phyloP scores from a whole-genome alignment of 2,113 vertebrate species.

The Solenodon paradoxus region DNA sequence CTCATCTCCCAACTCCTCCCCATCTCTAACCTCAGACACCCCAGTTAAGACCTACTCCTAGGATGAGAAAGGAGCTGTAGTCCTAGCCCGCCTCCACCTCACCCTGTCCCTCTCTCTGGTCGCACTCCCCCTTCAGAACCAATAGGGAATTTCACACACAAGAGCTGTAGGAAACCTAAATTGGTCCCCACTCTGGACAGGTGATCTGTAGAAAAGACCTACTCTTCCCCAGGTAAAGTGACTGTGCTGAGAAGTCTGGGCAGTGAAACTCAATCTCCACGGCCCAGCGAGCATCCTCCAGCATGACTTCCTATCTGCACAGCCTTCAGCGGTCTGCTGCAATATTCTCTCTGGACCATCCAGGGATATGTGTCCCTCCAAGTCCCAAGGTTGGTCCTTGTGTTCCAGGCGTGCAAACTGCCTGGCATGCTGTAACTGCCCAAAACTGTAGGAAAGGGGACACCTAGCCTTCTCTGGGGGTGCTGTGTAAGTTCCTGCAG shows the following conservation, averaged over 20 bases:
- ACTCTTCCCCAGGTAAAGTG: too few relatives aligned
- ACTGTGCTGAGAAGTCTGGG: not conserved
- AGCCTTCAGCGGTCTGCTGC: not conserved
- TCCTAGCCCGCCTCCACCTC: not conserved
- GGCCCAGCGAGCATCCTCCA: not conserved
- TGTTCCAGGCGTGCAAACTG: too few relatives aligned
- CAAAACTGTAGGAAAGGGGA: not conserved
- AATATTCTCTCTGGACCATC: not conserved
- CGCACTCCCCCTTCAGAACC: not conserved
- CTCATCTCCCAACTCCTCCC: not conserved
- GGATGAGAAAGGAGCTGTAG: not conserved
- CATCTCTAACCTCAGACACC: not conserved
- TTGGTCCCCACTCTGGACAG: not conserved
- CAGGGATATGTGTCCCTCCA: not conserved
- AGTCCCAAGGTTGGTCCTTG: not conserved
- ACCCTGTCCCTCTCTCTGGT: too few relatives aligned
- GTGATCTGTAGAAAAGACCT: not conserved
- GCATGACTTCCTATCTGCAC: not conserved
- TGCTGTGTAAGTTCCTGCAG: not conserved
- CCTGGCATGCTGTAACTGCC: not conserved
- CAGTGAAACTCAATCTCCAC: not conserved
- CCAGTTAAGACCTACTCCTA: not conserved
- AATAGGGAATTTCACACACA: not conserved
- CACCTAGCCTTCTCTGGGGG: not conserved
- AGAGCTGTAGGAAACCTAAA: not conserved